These are phyloP conservation scores for Centropyge bicolor DNA, from an alignment of 2,797 vertebrate genomes.

Conservation along the genomic window DNA sequence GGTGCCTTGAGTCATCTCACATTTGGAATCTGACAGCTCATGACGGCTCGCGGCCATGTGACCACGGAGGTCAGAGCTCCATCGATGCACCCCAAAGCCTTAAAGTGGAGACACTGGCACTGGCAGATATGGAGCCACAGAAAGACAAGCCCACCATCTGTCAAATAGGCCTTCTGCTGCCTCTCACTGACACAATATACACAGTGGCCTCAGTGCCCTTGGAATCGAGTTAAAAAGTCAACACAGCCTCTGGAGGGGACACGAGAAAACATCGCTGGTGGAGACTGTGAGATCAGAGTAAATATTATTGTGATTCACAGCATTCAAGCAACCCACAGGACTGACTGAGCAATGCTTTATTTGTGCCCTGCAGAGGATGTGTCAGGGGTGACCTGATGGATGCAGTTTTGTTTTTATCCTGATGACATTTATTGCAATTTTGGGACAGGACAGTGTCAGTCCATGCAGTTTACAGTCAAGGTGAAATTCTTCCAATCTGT, in stretches of 20 bases:
- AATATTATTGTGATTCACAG: constrained; percentile 61
- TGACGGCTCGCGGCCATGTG: constrained; percentile 27
- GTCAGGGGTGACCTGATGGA: constrained; percentile 58
- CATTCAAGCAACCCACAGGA: constrained; percentile 32
- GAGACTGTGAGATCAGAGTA: constrained; percentile 38
- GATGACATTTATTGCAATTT: constrained; percentile 27
- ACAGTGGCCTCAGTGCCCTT: constrained; percentile 48
- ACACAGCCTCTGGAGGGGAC: constrained; percentile 63
- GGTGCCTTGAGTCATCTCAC: constrained; percentile 49
- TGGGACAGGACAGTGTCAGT: not conserved
- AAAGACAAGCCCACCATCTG: constrained; percentile 27
- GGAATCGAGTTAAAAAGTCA: constrained; percentile 56
- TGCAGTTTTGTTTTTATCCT: constrained; percentile 29
- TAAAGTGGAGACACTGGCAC: constrained; percentile 10
- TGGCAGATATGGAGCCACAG: constrained; percentile 8
- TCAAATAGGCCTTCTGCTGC: constrained; percentile 8
- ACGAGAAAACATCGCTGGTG: constrained; percentile 47
- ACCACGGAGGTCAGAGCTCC: constrained; percentile 39
- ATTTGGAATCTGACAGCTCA: constrained; percentile 37
- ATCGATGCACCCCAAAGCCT: constrained; percentile 21
- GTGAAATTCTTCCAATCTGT: constrained; percentile 36
- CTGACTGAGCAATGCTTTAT: constrained; percentile 36
- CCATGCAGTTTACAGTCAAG: constrained; percentile 21
- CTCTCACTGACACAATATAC: constrained; percentile 60
- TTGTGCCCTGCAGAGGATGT: constrained; percentile 33